These are phyloP conservation scores for Lynx canadensis DNA, from an alignment of 2,113 vertebrate genomes.

Conservation along the genomic window DNA sequence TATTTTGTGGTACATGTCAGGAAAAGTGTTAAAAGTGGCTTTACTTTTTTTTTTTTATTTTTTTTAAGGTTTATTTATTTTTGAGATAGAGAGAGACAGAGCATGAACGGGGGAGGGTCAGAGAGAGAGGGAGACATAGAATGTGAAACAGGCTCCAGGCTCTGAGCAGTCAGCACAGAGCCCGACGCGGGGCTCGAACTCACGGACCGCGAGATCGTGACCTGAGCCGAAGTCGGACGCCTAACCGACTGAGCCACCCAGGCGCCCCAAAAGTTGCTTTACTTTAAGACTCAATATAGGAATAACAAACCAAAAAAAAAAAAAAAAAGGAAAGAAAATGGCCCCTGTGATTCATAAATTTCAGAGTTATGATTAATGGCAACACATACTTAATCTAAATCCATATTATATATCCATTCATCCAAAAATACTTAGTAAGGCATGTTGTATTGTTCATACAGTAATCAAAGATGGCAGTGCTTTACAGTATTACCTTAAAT, in stretches of 20 bases:
- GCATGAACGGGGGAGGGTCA: no score
- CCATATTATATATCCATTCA: not conserved
- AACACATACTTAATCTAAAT: not conserved
- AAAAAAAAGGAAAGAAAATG: not conserved
- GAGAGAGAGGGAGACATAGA: no score
- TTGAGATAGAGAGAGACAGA: no score
- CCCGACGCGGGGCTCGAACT: no score
- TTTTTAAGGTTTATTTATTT: no score
- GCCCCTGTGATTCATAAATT: not conserved
- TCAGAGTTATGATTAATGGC: not conserved
- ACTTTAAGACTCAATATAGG: not conserved
- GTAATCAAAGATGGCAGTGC: constrained; percentile 41
- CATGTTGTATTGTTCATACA: not conserved
- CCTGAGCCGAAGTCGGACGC: no score
- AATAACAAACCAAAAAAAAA: not conserved
- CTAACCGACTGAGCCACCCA: no score
- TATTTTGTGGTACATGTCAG: not conserved
- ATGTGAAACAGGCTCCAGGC: no score
- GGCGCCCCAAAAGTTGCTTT: no score
- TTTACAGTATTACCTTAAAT: constrained; percentile 49
- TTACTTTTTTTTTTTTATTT: no score
- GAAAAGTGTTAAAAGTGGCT: not conserved
- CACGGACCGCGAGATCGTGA: no score
- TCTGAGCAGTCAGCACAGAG: no score
- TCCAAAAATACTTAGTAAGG: not conserved